phyloP scores from a whole-genome alignment of 2,797 vertebrate genomes.

The Novumbra hubbsi region DNA sequence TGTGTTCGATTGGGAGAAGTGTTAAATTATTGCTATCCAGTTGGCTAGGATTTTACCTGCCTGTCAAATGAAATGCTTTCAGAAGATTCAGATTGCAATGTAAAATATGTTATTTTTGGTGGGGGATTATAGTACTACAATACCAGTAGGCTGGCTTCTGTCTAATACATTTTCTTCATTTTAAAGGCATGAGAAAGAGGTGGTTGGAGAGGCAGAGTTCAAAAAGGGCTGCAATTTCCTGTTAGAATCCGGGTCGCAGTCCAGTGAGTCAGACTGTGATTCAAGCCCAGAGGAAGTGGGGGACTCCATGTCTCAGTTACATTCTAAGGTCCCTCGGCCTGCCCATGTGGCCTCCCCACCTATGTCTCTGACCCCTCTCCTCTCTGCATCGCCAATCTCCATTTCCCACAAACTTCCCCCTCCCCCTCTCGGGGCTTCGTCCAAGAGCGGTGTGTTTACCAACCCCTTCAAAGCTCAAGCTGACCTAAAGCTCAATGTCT shows the following conservation, averaged over 20 bases:
- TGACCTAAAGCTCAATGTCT: conserved; percentile 69
- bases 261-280: conserved; percentile 64
- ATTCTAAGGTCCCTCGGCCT: not conserved
- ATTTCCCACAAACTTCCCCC: conserved; percentile 59
- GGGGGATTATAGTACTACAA: not conserved
- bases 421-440: conserved; percentile 56
- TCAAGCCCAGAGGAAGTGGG: conserved; percentile 49
- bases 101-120: not conserved
- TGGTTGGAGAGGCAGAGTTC: conserved; percentile 8
- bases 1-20: not conserved
- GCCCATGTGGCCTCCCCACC: not conserved
- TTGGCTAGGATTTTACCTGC: not conserved
- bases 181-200: conserved; percentile 14
- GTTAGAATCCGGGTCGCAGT: conserved; percentile 65
- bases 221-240: conserved; percentile 67
- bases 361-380: not conserved
- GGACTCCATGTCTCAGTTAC: conserved; percentile 9
- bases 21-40: not conserved
- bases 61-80: not conserved
- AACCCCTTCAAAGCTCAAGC: conserved; percentile 78
- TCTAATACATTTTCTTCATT: not conserved
- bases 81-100: not conserved
- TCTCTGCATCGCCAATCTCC: conserved; percentile 15
- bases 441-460: conserved; percentile 73
- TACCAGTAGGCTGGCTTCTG: not conserved